These are phyloP conservation scores for Drosophila ustulata DNA, from an alignment of 2,888 invertebrate genomes.

Conservation along the genomic window DNA sequence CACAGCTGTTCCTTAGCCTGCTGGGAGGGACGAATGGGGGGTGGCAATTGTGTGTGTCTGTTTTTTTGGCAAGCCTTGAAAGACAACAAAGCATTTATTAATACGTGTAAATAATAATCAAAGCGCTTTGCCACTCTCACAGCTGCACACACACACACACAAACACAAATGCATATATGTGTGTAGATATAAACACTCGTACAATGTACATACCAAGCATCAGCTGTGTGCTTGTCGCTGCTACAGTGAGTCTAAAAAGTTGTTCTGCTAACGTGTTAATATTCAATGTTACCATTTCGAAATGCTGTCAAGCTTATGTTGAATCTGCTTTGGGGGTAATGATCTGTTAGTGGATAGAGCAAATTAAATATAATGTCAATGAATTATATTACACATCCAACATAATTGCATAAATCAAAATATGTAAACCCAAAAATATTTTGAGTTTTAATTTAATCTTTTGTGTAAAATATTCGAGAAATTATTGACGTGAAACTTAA, in stretches of 20 bases:
- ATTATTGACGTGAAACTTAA: no score
- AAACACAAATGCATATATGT: constrained; percentile 9
- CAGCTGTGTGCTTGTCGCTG: constrained; percentile 50
- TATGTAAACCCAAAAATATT: no score
- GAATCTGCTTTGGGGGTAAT: no score
- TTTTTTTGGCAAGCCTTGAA: constrained; percentile 61
- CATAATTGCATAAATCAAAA: no score
- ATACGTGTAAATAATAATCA: constrained; percentile 65
- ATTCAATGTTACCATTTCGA: neutral
- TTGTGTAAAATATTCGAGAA: no score
- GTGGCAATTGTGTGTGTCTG: constrained; percentile 15
- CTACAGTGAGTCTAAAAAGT: constrained; percentile 32
- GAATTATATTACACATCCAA: no score
- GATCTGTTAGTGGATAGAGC: no score
- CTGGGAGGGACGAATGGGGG: constrained; percentile 5
- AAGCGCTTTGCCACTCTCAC: constrained; percentile 39
- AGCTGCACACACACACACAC: constrained; percentile 12
- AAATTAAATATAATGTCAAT: no score
- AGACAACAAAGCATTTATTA: constrained; percentile 66
- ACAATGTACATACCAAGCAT: constrained; percentile 33
- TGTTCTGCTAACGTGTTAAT: neutral
- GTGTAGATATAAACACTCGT: constrained; percentile 12
- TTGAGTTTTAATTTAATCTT: no score
- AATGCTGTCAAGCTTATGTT: no score
- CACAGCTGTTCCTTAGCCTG: constrained; percentile 59